Evolutionary conservation across 2,888 invertebrate species (phyloP).

Genomic region (Lamellibrachia columna): DNA sequence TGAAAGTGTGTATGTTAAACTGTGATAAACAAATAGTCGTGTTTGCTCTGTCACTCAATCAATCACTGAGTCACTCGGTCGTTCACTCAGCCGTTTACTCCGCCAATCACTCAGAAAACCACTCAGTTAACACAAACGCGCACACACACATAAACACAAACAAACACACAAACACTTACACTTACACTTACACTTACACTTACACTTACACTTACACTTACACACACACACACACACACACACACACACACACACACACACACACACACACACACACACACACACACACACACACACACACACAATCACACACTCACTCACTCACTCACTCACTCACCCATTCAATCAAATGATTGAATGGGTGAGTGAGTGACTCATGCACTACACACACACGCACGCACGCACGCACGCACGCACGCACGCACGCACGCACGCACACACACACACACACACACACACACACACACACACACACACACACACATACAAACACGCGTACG

Average conservation of each 20-base stretch:
- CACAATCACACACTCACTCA: too few species aligned
- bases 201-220: neutral
- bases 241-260: slow-evolving; percentile 20
- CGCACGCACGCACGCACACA: too few species aligned
- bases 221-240: slow-evolving; percentile 13
- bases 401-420: too few species aligned
- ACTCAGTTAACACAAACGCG: neutral
- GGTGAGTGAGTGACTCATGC: too few species aligned
- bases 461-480: too few species aligned
- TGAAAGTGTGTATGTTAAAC: neutral
- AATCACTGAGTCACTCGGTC: neutral
- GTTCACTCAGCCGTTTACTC: neutral
- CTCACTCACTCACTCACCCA: too few species aligned
- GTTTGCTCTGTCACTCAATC: neutral
- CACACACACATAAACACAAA: neutral
- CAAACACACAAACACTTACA: neutral
- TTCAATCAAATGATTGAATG: too few species aligned
- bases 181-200: slow-evolving; percentile 7
- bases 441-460: too few species aligned
- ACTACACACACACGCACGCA: too few species aligned
- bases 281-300: too few species aligned
- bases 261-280: neutral
- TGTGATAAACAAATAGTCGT: neutral
- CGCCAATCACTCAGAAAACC: neutral
- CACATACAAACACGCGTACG: too few species aligned